Evolutionary conservation across 2,888 invertebrate species (phyloP).

Genomic region (Ormyrus rosae): DNA sequence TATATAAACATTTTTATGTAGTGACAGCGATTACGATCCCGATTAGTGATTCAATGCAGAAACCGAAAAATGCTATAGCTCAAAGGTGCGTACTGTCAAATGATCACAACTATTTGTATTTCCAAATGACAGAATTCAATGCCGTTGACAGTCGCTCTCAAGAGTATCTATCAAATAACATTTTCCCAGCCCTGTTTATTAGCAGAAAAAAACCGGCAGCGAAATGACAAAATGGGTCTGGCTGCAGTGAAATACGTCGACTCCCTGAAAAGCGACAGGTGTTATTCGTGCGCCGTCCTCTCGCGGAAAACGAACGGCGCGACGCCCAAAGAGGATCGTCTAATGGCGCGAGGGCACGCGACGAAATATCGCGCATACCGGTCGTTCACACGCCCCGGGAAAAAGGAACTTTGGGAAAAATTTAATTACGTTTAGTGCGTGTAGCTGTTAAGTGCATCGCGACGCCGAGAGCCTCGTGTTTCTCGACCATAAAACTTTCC

Average conservation of each 20-base stretch:
- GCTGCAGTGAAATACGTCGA: slow-evolving; percentile 20
- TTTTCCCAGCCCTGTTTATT: too few species aligned
- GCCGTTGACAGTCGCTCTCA: too few species aligned
- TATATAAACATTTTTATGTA: too few species aligned
- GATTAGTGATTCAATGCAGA: too few species aligned
- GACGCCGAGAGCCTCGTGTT: slow-evolving; percentile 21
- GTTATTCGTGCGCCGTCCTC: not conserved
- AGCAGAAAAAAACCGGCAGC: too few species aligned
- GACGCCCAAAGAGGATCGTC: slow-evolving; percentile 1
- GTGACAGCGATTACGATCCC: too few species aligned
- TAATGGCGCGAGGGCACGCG: slow-evolving; percentile 40
- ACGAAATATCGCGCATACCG: slow-evolving; percentile 24
- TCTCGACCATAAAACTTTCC: slow-evolving; percentile 38
- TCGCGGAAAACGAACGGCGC: slow-evolving; percentile 13
- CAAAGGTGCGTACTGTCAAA: too few species aligned
- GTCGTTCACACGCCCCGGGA: slow-evolving; percentile 44
- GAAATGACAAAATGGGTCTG: too few species aligned
- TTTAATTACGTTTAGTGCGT: slow-evolving; percentile 61
- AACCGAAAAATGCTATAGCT: too few species aligned
- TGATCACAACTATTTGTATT: too few species aligned
- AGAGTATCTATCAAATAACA: too few species aligned
- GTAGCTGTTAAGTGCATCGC: slow-evolving; percentile 17
- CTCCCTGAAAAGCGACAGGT: slow-evolving; percentile 30
- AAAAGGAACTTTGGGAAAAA: slow-evolving; percentile 59
- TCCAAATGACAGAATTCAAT: too few species aligned